Base-by-base conservation (phyloP, 2,888 invertebrate species). In the Agrochola lota region DNA sequence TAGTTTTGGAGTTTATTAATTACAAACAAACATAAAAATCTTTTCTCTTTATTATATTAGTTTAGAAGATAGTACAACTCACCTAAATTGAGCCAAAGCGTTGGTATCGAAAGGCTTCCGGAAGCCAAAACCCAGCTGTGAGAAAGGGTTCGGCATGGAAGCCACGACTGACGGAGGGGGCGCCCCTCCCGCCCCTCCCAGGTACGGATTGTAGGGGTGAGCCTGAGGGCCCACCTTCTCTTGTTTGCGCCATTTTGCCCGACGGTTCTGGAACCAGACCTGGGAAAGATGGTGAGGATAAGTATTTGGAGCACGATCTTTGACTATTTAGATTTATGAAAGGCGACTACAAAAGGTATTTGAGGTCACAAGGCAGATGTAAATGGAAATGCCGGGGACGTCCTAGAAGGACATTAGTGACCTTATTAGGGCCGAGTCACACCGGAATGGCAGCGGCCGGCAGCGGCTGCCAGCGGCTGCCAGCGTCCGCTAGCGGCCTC, bases 241-340 rank as follows among this genome's bases (percentile, higher is more conserved):
- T 92, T 99, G 99, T 92, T 99, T 99, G 62, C 99, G 97, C 99
- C 99, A 99, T 95, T 99, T 99, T 68, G 99, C 99, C 62, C 99
- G 97, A 2, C 99, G 97, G 94, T 99, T 99, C 97, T 99, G 99
- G 94, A 99, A 99, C 99, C 99, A 99, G 9, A 99, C 99, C 99
- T 99, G 97, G 0, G 97, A 97, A 90, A 93, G 89, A 93, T 74
- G 30, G 3, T 17, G 60, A 46, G 49, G 40, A 15, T 84, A 7
- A 83, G 59, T n/a, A 15, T 69, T 57, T 69, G 35, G n/a, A 69
- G 20, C 35, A 17, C 17, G 17, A 35, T 35, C 0, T 35, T 23
- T 52, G 9, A 9, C 8, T 20, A 15, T 52, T 52, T 23, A 6
- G 11, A n/a, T 52, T 9, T 55, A 68, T n/a, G n/a, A 11, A n/a